Evolutionary conservation across 2,797 vertebrate species (phyloP).

Genomic region (Stomatorhinus walkeri): DNA sequence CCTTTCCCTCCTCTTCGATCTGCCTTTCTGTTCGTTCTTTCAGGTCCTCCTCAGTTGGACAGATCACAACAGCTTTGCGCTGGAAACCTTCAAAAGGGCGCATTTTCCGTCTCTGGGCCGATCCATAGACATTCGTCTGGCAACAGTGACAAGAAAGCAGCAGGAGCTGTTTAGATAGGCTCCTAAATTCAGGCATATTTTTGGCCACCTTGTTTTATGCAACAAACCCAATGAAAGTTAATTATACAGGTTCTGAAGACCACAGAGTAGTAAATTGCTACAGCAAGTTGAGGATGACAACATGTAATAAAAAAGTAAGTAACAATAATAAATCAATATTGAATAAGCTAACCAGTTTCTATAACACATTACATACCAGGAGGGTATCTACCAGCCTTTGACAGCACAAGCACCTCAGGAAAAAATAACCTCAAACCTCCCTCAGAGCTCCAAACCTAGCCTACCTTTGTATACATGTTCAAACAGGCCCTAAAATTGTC

Average conservation of each 20-base stretch:
- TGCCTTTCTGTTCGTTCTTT: constrained; percentile 84
- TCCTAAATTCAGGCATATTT: constrained; percentile 45
- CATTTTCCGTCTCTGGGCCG: constrained; percentile 96
- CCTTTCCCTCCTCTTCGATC: constrained; percentile 89
- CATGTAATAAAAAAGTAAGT: background rate
- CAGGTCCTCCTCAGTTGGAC: constrained; percentile 88
- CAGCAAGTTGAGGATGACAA: background rate
- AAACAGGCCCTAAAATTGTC: background rate
- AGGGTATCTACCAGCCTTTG: background rate
- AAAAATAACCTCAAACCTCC: background rate
- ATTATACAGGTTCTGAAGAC: constrained; percentile 41
- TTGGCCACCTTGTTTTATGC: background rate
- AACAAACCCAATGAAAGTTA: constrained; percentile 24
- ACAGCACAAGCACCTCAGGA: background rate
- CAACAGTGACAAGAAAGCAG: constrained; percentile 72
- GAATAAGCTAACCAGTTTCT: background rate
- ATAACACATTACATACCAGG: background rate
- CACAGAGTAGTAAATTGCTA: background rate
- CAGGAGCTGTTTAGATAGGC: constrained; percentile 62
- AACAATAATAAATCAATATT: background rate
- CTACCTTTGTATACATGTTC: background rate
- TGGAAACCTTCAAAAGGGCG: constrained; percentile 96
- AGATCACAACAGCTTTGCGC: constrained; percentile 92
- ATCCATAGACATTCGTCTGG: constrained; percentile 96
- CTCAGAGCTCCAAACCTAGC: background rate